Conservation (phyloP, 1,140 invertebrate genomes). For the Eumaeus atala region DNA sequence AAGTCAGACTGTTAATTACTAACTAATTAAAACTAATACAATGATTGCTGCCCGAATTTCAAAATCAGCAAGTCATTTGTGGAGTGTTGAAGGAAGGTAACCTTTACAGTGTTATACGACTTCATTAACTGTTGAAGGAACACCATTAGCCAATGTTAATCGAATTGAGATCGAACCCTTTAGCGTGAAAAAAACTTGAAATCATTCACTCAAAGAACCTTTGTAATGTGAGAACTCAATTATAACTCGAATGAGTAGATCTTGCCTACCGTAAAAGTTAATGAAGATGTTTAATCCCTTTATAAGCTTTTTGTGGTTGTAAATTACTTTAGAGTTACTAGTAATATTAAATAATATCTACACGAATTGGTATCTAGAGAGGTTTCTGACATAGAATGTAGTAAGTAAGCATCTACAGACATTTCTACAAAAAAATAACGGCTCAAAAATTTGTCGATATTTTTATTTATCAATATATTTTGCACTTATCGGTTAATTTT, state of each 20-base stretch:
- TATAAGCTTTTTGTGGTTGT: no score
- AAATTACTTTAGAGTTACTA: no score
- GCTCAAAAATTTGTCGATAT: no score
- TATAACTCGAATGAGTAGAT: constrained; percentile 31
- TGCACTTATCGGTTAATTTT: no score
- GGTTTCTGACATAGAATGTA: no score
- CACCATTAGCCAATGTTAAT: constrained; percentile 45
- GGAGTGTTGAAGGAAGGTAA: constrained; percentile 4
- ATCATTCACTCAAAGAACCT: constrained; percentile 47
- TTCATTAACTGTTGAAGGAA: constrained; percentile 24
- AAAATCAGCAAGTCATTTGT: constrained; percentile 63
- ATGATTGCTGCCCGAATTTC: constrained; percentile 64
- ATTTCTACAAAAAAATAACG: no score
- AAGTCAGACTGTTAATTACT: constrained; percentile 71
- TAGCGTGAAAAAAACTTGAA: constrained; percentile 67
- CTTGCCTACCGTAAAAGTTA: constrained; percentile 11
- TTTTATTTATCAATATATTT: no score
- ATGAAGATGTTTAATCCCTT: constrained; percentile 35
- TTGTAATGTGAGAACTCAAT: constrained; percentile 73
- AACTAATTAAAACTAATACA: constrained; percentile 72
- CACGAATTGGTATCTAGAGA: no score
- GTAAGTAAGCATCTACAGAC: no score
- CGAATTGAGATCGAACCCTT: constrained; percentile 64
- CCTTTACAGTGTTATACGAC: constrained; percentile 13
- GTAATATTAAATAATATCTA: no score